Conservation (phyloP, 2,797 vertebrate species). For the Oceanodroma leucorhoa region DNA sequence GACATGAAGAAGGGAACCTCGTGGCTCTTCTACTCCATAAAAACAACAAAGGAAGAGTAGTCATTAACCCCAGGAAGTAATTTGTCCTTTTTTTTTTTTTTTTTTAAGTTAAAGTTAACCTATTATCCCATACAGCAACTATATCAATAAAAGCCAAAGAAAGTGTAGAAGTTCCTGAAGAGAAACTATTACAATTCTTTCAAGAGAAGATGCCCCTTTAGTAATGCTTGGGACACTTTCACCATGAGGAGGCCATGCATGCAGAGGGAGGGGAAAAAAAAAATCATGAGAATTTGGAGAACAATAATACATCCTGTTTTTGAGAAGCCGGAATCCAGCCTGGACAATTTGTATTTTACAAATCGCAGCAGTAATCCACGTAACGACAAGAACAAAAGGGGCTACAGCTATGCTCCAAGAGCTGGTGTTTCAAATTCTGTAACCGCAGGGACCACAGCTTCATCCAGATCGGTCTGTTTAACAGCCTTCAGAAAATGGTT, state of each 20-base stretch:
- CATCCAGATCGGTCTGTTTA: not conserved
- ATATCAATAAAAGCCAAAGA: constrained; percentile 25
- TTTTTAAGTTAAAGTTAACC: not conserved
- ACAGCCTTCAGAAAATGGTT: accelerated
- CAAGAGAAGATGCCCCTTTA: not conserved
- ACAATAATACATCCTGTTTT: constrained; percentile 64
- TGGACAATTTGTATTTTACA: constrained; percentile 45
- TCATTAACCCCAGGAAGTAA: not conserved
- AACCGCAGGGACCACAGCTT: not conserved
- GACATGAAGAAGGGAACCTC: not conserved
- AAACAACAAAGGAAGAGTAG: not conserved
- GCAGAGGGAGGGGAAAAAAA: accelerated
- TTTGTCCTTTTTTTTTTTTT: not conserved
- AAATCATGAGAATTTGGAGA: constrained; percentile 1
- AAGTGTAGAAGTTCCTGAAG: not conserved
- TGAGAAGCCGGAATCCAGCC: constrained; percentile 32
- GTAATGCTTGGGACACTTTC: not conserved
- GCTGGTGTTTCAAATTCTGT: not conserved
- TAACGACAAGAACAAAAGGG: not conserved
- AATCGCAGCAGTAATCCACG: not conserved
- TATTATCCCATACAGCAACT: not conserved
- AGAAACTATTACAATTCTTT: constrained; percentile 27
- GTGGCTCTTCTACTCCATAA: not conserved
- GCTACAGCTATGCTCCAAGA: not conserved
- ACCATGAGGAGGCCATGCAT: not conserved